Base-by-base conservation (phyloP, 2,888 invertebrate genomes). In the Lumbricus terrestris region DNA sequence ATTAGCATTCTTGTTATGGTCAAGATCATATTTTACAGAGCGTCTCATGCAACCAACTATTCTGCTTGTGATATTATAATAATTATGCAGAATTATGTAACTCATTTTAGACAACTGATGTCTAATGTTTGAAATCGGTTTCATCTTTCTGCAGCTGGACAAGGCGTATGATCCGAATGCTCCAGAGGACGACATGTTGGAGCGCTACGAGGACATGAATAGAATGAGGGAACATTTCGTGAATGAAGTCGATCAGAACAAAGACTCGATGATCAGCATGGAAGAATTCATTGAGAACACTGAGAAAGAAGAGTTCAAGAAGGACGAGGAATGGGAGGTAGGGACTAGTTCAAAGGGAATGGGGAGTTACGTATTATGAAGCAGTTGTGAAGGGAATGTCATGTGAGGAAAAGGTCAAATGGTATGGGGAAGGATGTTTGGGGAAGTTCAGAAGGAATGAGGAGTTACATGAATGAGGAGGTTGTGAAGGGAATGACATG, bases 181-280 rank as follows among this genome's bases (percentile, higher is more conserved):
- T 5, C 97, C 98, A 0, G 97, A 98, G 94, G 98, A 98, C 94
- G 99, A 99, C 95, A 96, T 97, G 95, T 96, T 94, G 89, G 95
- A 96, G 93, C 93, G 95, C 92, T 96, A 97, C 4, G 99, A 99
- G 95, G 99, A 99, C 95, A 98, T 99, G 98, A 98, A 98, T 95
- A 96, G 99, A 54, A 99, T 99, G 99, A 96, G 99, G 18, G 99
- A 99, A 94, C 98, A 98, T 94, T 98, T 99, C 1, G 97, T 98
- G 94, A 96, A 96, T 90, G 98, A 99, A 92, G 93, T 97, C 90
- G 99, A 99, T 95, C 96, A 96, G 38, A 97, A 99, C 95, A 96
- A 96, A 88, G 99, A 99, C 94, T 96, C 97, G 0, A 96, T 99
- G 89, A 98, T 99, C 91, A 93, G 93, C 83, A 38, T 93, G 18